A percentile compares a stretch with the other conserved stretches of the same genome.
These are phyloP conservation scores for Microdon myrmicae DNA, from an alignment of 2,888 invertebrate species.

Conservation along the genomic window DNA sequence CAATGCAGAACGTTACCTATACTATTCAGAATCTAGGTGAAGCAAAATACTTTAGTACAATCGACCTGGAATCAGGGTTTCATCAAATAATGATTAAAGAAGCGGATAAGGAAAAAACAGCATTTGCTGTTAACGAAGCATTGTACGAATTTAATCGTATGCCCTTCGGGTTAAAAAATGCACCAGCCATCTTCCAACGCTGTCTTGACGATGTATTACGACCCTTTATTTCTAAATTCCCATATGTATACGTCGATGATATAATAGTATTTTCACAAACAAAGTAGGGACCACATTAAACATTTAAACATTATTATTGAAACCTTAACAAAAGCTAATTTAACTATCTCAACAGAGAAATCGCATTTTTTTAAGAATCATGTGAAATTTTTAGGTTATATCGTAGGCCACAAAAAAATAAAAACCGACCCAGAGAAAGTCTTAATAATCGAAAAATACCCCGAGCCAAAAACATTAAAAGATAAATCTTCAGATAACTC, in stretches of 20 bases:
- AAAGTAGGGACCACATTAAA: conserved; percentile 10
- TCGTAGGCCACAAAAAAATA: too few relatives aligned
- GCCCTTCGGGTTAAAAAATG: conserved; percentile 22
- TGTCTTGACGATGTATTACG: conserved; percentile 46
- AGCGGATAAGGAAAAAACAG: conserved; percentile 37
- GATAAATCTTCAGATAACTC: too few relatives aligned
- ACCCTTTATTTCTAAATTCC: conserved; percentile 38
- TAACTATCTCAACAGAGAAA: too few relatives aligned
- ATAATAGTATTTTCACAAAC: conserved; percentile 30
- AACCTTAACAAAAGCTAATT: too few relatives aligned
- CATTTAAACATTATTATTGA: not conserved
- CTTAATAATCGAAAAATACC: too few relatives aligned
- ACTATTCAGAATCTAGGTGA: conserved; percentile 37
- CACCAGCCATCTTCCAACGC: conserved; percentile 22
- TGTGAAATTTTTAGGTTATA: too few relatives aligned
- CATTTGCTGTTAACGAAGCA: conserved; percentile 27
- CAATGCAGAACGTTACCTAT: conserved; percentile 25
- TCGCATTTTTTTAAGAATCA: too few relatives aligned
- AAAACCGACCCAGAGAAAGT: too few relatives aligned
- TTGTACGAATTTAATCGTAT: conserved; percentile 16
- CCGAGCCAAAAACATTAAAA: too few relatives aligned
- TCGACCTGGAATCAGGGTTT: conserved; percentile 44
- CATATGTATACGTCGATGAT: conserved; percentile 43
- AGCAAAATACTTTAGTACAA: conserved; percentile 26
- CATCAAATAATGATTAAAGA: conserved; percentile 37